These are phyloP conservation scores for Hephaestus fuliginosus DNA, from an alignment of 2,797 vertebrate species.

Conservation along the genomic window DNA sequence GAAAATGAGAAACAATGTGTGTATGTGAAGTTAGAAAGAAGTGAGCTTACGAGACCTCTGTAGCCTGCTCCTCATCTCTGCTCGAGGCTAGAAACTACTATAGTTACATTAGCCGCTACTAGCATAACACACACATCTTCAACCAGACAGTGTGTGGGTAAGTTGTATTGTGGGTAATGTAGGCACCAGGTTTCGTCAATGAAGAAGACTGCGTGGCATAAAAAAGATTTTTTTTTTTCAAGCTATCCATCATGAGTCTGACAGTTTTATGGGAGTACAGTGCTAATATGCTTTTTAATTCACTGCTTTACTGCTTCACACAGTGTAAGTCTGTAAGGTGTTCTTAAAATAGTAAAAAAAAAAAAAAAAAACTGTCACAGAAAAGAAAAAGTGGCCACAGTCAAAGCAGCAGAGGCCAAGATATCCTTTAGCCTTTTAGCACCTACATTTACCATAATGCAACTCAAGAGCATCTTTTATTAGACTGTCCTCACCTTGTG, in stretches of 20 bases:
- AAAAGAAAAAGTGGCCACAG: neutral
- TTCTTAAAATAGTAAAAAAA: slow-evolving; percentile 1
- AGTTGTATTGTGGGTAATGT: neutral
- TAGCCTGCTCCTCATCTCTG: neutral
- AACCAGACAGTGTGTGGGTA: no score
- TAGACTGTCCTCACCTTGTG: neutral
- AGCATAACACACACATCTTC: neutral
- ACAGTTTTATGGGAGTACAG: neutral
- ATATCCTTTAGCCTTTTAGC: slow-evolving; percentile 8
- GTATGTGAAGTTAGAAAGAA: neutral
- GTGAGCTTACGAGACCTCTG: neutral
- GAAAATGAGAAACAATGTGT: neutral
- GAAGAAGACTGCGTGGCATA: neutral
- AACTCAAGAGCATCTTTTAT: neutral
- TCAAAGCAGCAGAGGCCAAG: neutral
- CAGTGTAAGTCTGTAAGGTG: neutral
- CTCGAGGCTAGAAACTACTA: neutral
- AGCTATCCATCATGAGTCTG: neutral
- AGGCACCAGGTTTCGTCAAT: neutral
- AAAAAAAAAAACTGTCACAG: neutral
- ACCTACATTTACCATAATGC: slow-evolving; percentile 3
- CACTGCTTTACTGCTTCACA: neutral
- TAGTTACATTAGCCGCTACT: neutral
- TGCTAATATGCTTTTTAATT: neutral
- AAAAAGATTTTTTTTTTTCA: neutral